Base-by-base conservation (phyloP, 2,888 invertebrate genomes). In the Margaritifera margaritifera region DNA sequence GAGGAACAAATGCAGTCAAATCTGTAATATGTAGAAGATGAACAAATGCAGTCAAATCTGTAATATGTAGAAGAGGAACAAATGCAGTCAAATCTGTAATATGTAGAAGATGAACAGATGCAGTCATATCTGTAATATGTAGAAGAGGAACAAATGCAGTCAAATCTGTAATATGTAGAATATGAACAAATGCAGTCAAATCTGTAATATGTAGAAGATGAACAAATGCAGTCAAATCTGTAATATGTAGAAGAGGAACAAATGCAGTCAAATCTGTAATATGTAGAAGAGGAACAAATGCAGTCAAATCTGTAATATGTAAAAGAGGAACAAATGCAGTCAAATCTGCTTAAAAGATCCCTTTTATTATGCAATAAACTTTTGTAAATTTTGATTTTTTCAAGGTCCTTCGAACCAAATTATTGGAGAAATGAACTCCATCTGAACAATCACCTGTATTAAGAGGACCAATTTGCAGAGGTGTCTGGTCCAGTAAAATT, bases 211-310 rank as follows among this genome's bases (percentile, higher is more conserved):
- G 15, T 42, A 42, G 42, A 42, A 15, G 42, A 56, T 22, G 24
- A 8, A 31, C 6, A 31, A 31, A 31, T 31, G 6, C 6, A 42
- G 42, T n/a, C n/a, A n/a, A n/a, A n/a, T n/a, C n/a, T n/a, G 83
- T 82, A 69, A 18, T 20, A 22, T 19, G 15, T 42, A 42, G 42
- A 42, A 15, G 42, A 56, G 8, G 24, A 8, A 31, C 6, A 31
- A 31, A 31, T 31, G 6, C 6, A 42, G 42, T n/a, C n/a, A n/a
- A n/a, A n/a, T n/a, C n/a, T n/a, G 83, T 82, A 69, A 18, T 20
- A 22, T 19, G 15, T 42, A 42, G 42, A 42, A 15, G 42, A 56
- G 8, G 24, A 8, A 31, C 6, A 31, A 31, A 31, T 31, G 6
- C 6, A 42, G 42, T n/a, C n/a, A n/a, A n/a, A n/a, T n/a, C n/a